Evolutionary conservation across 1,140 invertebrate genomes (phyloP), one percentile per base, ranked within the genome.

Genomic region (Lordiphosa stackelbergi): DNA sequence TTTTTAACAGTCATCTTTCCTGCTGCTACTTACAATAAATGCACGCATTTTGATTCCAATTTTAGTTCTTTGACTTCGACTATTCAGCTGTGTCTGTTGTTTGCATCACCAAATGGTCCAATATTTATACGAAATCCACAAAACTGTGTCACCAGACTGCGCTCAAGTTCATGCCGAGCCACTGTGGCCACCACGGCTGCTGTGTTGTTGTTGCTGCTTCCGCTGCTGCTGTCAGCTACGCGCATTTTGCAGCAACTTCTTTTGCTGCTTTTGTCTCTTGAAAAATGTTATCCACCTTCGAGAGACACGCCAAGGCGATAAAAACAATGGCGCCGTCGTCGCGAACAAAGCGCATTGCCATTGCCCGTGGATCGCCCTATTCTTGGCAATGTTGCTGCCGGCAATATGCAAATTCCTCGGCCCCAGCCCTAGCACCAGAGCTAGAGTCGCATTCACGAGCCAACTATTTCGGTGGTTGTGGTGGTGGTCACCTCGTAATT

Each of bases 41-140:
- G 69, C 70, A 72, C 78, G 84, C 85, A 86, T 86, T 49, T 86
- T 84, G 57, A 64, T 61, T 81, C 48, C n/a, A 60, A 56, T 16
- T 55, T 69, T 75, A 69, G 72, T 81, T 81, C 75, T 83, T 83
- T 81, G 56, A 79, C 63, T 81, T 83, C 48, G 72, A 83, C 53
- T 60, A 74, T 66, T 81, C 13, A 52, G 42, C 59, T 69, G 68
- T 69, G 45, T 81, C 75, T 81, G 75, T 77, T 52, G 77, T 83
- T 61, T 77, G 59, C 53, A 74, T 42, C 65, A 65, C 54, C 60
- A 19, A 56, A 64, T 56, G 58, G 63, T 81, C 77, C 61, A 73
- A 66, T 81, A 81, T 81, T 81, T 81, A 81, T 81, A 81, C 75
- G 42, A 81, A 83, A 83, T 61, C 49, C 53, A 63, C 19, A 35